Base-by-base conservation (phyloP, 2,113 vertebrate species). In the Dicentrarchus labrax region DNA sequence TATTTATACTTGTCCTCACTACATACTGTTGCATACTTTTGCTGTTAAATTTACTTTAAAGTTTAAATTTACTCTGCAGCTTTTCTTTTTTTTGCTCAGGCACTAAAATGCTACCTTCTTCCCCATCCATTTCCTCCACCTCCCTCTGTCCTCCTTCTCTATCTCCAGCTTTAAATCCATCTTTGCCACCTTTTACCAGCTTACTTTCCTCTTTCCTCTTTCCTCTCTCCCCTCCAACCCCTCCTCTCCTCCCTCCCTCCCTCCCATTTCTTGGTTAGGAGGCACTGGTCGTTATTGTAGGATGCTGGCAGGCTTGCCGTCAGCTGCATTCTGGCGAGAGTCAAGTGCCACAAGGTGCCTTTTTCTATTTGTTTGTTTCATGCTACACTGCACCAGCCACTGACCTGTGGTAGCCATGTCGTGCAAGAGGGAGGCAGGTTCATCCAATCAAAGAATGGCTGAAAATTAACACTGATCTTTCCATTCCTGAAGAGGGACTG, bases 321-420 rank as follows among this genome's bases (percentile, higher is more conserved):
- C 93, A 95, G 96, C 96, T 91, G 93, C 95, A 94, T 94, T 96
- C 95, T 95, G 95, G 95, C 83, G 94, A 95, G 96, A 96, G 96
- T 96, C 92, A 94, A 97, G 97, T 97, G 97, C 96, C 97, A 98
- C 97, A 96, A 97, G 97, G 97, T 97, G 97, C 95, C 96, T 96
- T 98, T 98, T 98, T 98, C 97, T 99, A 98, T 99, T 99, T 99
- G 97, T 98, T 99, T 97, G 97, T 97, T 98, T 99, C 97, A 99
- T 96, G 98, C 96, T 97, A 97, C 96, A 92, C 94, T 95, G 97
- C 97, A 96, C 96, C 96, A 97, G 95, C 96, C 97, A 96, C 95
- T 99, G 98, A 99, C 98, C 98, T 98, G 97, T 97, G 96, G 96
- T 96, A 93, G 90, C 95, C 94, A 86, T 96, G 97, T 97, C 96